Conservation (phyloP, 1,140 invertebrate genomes). For the Nixonia krombeini region DNA sequence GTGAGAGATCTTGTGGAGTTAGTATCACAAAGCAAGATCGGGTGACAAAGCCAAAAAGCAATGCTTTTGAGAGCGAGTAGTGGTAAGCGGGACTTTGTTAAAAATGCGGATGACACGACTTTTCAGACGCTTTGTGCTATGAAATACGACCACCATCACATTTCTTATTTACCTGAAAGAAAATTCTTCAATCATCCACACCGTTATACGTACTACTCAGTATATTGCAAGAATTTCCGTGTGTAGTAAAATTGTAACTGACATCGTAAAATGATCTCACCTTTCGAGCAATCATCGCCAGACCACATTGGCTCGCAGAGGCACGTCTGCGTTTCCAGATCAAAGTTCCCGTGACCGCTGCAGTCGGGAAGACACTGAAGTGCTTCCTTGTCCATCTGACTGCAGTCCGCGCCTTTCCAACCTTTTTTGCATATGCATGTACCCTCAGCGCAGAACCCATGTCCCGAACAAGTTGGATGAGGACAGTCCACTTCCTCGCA, state of each 20-base stretch:
- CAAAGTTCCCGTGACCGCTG: constrained; percentile 94
- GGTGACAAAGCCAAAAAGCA: not conserved
- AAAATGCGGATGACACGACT: not conserved
- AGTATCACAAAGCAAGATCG: not conserved
- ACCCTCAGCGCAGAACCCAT: constrained; percentile 96
- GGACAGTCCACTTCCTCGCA: constrained; percentile 95
- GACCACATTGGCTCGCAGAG: constrained; percentile 93
- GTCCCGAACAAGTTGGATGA: constrained; percentile 93
- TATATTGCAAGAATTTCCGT: too few species aligned
- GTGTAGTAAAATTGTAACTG: not conserved
- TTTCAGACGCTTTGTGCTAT: too few species aligned
- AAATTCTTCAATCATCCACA: not conserved
- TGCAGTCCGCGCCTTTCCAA: constrained; percentile 94
- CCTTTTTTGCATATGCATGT: constrained; percentile 98
- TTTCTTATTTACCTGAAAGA: not conserved
- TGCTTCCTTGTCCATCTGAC: constrained; percentile 92
- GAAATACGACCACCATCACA: not conserved
- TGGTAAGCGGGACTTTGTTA: too few species aligned
- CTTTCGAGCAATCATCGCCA: constrained; percentile 94
- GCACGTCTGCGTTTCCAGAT: constrained; percentile 92
- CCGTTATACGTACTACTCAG: not conserved
- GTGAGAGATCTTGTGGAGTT: too few species aligned
- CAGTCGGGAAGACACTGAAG: constrained; percentile 95
- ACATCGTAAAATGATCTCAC: constrained; percentile 59
- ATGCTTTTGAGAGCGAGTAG: not conserved